Conservation (phyloP, 2,797 vertebrate genomes). For the Babyrousa celebensis region DNA sequence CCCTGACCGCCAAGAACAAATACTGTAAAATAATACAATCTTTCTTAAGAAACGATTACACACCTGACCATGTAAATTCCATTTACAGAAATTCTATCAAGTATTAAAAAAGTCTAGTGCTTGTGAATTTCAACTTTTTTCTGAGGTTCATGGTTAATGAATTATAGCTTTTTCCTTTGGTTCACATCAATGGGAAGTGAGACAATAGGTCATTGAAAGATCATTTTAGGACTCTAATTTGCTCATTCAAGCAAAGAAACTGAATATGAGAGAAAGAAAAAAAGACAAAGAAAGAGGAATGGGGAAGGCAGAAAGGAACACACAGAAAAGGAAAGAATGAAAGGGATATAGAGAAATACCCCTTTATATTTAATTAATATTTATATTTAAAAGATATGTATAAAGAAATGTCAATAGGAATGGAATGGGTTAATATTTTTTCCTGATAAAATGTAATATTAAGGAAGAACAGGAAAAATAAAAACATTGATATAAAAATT, state of each 20-base stretch:
- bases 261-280: not conserved
- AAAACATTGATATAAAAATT: not conserved
- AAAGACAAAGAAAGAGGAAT: not conserved
- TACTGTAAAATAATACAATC: constrained; percentile 75
- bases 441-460: not conserved
- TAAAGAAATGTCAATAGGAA: not conserved
- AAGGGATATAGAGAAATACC: not conserved
- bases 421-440: not conserved
- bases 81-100: constrained; percentile 86
- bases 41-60: constrained; percentile 85
- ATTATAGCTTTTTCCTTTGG: constrained; percentile 13
- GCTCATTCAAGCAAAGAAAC: not conserved
- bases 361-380: no score
- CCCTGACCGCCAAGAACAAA: constrained; percentile 88
- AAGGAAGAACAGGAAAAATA: not conserved
- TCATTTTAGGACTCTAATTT: not conserved
- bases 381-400: not conserved
- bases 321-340: not conserved
- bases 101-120: constrained; percentile 84
- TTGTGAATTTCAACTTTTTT: constrained; percentile 82
- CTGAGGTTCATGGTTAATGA: constrained; percentile 82
- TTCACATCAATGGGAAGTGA: constrained; percentile 75
- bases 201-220: constrained; percentile 24
- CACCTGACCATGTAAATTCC: constrained; percentile 78
- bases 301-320: not conserved